Evolutionary conservation across 1,140 invertebrate species (phyloP).

Genomic region (Bathynomus jamesi): DNA sequence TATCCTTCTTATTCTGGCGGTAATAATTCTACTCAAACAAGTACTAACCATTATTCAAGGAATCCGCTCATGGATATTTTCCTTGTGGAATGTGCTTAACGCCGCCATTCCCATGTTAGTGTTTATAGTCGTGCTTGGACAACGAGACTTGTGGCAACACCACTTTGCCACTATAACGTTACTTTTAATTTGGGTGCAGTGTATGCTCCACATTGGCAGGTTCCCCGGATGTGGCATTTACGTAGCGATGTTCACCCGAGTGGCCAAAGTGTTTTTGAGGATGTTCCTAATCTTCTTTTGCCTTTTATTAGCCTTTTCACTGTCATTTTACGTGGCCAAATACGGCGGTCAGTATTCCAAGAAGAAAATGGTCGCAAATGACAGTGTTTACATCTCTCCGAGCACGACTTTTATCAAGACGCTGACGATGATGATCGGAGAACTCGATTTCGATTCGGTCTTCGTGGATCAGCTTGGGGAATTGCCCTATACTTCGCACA

Average conservation of each 20-base stretch:
- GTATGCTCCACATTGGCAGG: constrained; percentile 49
- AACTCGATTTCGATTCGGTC: constrained; percentile 48
- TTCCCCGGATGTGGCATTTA: constrained; percentile 37
- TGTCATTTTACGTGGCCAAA: constrained; percentile 51
- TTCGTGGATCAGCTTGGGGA: constrained; percentile 43
- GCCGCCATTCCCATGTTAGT: constrained; percentile 32
- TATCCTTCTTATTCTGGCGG: constrained; percentile 15
- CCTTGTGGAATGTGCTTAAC: constrained; percentile 27
- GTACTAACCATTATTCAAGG: constrained; percentile 22
- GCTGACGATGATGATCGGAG: constrained; percentile 55
- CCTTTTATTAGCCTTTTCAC: constrained; percentile 51
- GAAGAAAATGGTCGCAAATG: constrained; percentile 29
- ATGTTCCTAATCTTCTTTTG: constrained; percentile 49
- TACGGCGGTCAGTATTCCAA: constrained; percentile 18
- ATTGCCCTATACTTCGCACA: constrained; percentile 40
- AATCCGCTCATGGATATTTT: constrained; percentile 23
- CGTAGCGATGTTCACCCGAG: constrained; percentile 36
- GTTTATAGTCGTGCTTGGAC: constrained; percentile 14
- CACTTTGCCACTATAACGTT: constrained; percentile 48
- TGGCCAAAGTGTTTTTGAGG: constrained; percentile 35
- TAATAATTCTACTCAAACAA: constrained; percentile 21
- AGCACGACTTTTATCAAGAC: constrained; percentile 48
- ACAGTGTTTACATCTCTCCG: constrained; percentile 44
- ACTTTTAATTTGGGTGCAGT: constrained; percentile 49
- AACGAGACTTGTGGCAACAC: constrained; percentile 43